Conservation (phyloP, 30 jellyfish, hydroid and myxozoan genomes). For the Chironex yamaguchii region DNA sequence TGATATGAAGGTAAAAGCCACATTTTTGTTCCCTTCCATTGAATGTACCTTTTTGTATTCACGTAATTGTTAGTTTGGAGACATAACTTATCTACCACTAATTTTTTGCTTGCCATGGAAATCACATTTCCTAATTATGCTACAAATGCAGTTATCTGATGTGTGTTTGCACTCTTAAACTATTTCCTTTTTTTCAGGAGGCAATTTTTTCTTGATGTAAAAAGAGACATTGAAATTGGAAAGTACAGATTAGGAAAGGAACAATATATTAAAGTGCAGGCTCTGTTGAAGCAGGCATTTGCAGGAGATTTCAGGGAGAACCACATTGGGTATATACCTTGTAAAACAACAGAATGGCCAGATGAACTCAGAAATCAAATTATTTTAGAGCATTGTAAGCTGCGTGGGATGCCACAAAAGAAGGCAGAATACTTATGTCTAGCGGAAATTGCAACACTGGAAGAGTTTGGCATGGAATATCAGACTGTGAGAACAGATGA, state of each 20-base stretch:
- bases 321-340: constrained; percentile 91
- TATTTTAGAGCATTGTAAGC: constrained; percentile 82
- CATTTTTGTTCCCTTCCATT: too few species aligned
- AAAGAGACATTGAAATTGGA: constrained; percentile 79
- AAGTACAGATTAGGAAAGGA: constrained; percentile 59
- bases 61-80: too few species aligned
- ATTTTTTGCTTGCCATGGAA: too few species aligned
- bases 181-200: too few species aligned
- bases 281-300: constrained; percentile 83
- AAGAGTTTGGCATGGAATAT: constrained; percentile 91
- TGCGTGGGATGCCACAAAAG: constrained; percentile 84
- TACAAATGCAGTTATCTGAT: too few species aligned
- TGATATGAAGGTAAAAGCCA: too few species aligned
- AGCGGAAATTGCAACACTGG: constrained; percentile 70
- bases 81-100: too few species aligned
- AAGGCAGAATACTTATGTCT: constrained; percentile 79
- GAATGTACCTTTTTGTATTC: too few species aligned
- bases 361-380: constrained; percentile 84
- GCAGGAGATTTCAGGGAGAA: constrained; percentile 96
- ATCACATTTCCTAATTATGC: too few species aligned
- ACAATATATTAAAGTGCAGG: constrained; percentile 65
- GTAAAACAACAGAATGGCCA: constrained; percentile 82
- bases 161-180: too few species aligned
- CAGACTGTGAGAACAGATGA: constrained; percentile 82
- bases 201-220: constrained; percentile 90